These are phyloP conservation scores for Azemiops feae DNA, from an alignment of 2,113 vertebrate genomes.

Conservation along the genomic window DNA sequence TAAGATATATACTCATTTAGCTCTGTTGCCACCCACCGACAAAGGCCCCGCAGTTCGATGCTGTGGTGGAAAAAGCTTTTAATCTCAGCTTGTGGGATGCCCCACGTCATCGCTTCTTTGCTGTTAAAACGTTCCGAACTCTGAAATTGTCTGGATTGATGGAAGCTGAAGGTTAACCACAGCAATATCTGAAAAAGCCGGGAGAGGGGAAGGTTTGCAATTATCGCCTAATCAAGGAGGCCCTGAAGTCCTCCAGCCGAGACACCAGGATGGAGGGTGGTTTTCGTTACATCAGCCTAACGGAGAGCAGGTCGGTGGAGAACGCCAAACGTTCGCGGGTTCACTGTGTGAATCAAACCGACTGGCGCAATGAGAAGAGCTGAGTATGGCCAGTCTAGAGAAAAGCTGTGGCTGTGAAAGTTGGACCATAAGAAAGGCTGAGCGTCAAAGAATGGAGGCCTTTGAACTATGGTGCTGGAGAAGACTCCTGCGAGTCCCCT, in stretches of 20 bases:
- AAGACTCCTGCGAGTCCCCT: too few species aligned
- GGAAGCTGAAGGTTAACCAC: slow-evolving; percentile 12
- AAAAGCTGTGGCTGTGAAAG: too few species aligned
- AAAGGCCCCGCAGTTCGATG: background rate
- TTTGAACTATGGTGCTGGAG: too few species aligned
- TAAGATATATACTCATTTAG: background rate
- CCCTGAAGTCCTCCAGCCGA: slow-evolving; percentile 11
- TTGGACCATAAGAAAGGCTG: too few species aligned
- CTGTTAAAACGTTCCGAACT: slow-evolving; percentile 35
- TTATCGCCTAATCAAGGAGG: slow-evolving; percentile 36
- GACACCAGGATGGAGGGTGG: background rate
- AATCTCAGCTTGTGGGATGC: background rate
- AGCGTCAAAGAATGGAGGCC: too few species aligned
- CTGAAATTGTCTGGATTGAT: slow-evolving; percentile 24
- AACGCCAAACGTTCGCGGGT: slow-evolving; percentile 26
- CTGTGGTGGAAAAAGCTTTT: background rate
- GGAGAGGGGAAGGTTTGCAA: slow-evolving; percentile 35
- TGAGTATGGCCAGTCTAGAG: too few species aligned
- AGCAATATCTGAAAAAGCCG: slow-evolving; percentile 28
- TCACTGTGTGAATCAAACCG: background rate
- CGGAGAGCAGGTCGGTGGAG: background rate
- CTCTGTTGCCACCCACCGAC: background rate
- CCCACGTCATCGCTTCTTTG: background rate
- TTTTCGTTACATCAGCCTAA: background rate
- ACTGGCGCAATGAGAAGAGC: background rate